Base-by-base conservation (phyloP, 1,140 invertebrate genomes). In the Pseudomyrmex flavicornis region DNA sequence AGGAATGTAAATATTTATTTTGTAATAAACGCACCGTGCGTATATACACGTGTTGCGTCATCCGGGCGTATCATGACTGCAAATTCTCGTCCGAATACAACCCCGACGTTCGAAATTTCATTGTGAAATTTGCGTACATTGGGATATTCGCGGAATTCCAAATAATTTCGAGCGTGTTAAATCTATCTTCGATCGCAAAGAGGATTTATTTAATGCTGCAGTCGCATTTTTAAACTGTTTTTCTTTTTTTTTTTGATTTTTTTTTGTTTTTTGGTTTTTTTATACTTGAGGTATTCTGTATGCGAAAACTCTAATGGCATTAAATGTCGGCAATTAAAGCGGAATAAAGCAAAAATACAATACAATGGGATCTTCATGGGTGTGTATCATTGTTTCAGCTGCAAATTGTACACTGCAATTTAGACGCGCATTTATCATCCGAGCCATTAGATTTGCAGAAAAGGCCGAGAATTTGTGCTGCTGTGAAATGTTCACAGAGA, bases 341-440 rank as follows among this genome's bases (percentile, higher is more conserved):
- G n/a, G 4, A 50, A 44, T 2, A 56, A 17, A 75, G 63, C n/a
- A 15, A 50, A 75, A 75, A 22, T 20, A 22, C 26, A 75, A 22
- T n/a, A 62, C 59, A 61, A 22, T 75, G 26, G 13, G n/a, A 63
- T 22, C 46, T 75, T 63, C 8, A 17, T 63, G 44, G 22, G 12
- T 73, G 22, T 35, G 22, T 63, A 63, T 46, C 48, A 62, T 46
- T 73, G 75, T 82, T 82, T 52, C 12, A 66, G 52, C 26, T 50
- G n/a, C 61, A 46, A 59, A 70, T 59, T 56, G 22, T 22, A 70
- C 68, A 70, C 13, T 54, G 52, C 44, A 80, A 72, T 80, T 35
- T 72, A 61, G 13, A 12, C 26, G 66, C 66, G 56, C 76, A 80
- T 80, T 80, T 59, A 80, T 80, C 76, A 80, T 72, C 20, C 22